Percentiles rank a stretch among this genome's conserved stretches.
phyloP scores from a whole-genome alignment of 1,140 invertebrate species.

The Caenorhabditis briggsae region DNA sequence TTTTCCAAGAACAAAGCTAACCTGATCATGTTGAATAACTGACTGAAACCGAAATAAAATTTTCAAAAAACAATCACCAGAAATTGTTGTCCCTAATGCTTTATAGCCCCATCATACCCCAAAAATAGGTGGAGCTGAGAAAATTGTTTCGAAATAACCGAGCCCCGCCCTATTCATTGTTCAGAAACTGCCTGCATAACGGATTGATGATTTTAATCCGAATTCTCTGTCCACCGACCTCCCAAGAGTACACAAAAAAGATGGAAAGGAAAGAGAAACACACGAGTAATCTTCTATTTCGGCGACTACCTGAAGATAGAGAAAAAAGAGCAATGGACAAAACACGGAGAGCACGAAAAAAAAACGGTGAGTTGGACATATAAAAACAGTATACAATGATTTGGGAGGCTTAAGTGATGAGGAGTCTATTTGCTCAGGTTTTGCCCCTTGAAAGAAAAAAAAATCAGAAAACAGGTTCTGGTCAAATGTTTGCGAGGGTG shows the following conservation, averaged over 20 bases:
- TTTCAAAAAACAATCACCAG: not conserved
- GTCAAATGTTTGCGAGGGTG: not conserved
- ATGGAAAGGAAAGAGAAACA: not conserved
- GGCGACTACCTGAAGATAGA: slow-evolving; percentile 15
- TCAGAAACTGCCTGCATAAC: slow-evolving; percentile 52
- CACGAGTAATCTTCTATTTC: slow-evolving; percentile 34
- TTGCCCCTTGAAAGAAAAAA: not conserved
- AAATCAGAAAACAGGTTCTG: not conserved
- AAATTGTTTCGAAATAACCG: slow-evolving; percentile 28
- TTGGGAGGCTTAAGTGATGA: not conserved
- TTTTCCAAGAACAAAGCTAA: not conserved
- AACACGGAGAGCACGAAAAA: slow-evolving; percentile 14
- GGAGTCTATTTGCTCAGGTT: slow-evolving; percentile 20
- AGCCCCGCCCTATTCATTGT: not conserved
- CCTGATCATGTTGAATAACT: not conserved
- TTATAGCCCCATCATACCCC: not conserved
- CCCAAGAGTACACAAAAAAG: slow-evolving; percentile 40
- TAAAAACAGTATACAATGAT: slow-evolving; percentile 10
- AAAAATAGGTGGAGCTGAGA: not conserved
- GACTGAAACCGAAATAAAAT: not conserved
- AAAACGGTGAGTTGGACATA: not conserved
- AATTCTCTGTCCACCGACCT: slow-evolving; percentile 17
- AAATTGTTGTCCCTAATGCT: not conserved
- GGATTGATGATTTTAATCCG: slow-evolving; percentile 51
- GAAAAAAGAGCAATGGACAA: not conserved